Conservation (phyloP, 2,113 vertebrate species). For the Uria lomvia region DNA sequence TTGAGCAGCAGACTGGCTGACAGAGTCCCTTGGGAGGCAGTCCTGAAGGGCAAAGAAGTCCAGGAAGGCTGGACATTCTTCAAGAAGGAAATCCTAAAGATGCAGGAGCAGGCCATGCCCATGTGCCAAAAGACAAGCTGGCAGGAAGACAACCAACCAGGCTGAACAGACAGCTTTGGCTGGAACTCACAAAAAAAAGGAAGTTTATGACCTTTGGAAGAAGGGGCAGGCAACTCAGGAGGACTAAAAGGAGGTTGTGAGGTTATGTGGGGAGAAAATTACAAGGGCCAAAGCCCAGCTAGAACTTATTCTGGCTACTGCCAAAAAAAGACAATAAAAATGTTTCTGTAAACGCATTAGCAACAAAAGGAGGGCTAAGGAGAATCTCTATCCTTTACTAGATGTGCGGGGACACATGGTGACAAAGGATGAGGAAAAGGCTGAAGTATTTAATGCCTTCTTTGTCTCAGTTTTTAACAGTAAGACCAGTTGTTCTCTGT, state of each 20-base stretch:
- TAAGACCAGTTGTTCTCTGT: background rate
- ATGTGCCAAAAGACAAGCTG: background rate
- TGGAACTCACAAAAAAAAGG: background rate
- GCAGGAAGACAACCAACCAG: background rate
- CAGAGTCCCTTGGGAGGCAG: background rate
- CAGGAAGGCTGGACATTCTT: background rate
- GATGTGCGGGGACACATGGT: background rate
- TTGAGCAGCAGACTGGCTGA: background rate
- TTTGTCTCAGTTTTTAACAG: background rate
- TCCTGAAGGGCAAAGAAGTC: background rate
- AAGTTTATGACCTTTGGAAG: background rate
- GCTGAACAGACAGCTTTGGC: background rate
- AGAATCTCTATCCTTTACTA: background rate
- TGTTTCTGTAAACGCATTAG: background rate
- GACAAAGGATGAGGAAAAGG: background rate
- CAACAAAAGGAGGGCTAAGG: background rate
- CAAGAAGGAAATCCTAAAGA: background rate
- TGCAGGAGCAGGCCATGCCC: background rate
- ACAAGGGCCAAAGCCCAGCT: background rate
- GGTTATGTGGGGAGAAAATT: background rate
- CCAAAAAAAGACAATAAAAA: background rate
- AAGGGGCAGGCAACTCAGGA: background rate
- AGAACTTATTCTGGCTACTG: background rate
- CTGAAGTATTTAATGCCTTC: background rate
- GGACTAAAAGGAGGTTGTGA: background rate